phyloP scores from a whole-genome alignment of 2,888 invertebrate genomes.

The Frankliniella fusca region DNA sequence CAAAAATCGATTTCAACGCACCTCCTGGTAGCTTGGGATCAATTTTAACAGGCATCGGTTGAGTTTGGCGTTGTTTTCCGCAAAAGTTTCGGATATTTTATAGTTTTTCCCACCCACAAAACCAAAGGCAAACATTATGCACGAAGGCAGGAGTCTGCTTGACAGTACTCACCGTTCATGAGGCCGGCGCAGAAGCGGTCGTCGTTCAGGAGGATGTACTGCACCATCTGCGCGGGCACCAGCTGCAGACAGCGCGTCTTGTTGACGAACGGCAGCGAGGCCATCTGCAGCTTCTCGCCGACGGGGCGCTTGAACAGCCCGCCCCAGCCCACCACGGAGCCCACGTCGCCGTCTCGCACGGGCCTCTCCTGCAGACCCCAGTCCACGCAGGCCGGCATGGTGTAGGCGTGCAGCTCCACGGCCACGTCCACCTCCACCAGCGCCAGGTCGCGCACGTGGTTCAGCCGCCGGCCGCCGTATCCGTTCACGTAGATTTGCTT shows the following conservation, averaged over 20 bases:
- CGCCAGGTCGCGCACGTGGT: background rate
- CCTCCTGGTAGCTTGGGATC: too few relatives aligned
- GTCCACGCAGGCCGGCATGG: background rate
- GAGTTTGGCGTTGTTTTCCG: too few relatives aligned
- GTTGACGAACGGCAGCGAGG: background rate
- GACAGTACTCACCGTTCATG: background rate
- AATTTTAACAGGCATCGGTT: too few relatives aligned
- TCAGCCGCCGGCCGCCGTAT: background rate
- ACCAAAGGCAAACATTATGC: too few relatives aligned
- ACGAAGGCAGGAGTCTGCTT: too few relatives aligned
- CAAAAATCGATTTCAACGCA: too few relatives aligned
- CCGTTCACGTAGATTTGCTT: background rate
- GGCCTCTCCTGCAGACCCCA: background rate
- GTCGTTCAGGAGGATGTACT: background rate
- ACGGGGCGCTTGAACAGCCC: background rate
- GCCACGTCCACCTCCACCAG: background rate
- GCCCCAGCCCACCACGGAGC: background rate
- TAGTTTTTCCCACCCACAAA: too few relatives aligned
- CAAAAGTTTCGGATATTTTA: too few relatives aligned
- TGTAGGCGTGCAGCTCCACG: background rate
- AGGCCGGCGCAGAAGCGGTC: constrained; percentile 8
- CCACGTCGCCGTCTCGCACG: background rate
- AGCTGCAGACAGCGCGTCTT: background rate
- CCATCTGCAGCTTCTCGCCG: background rate
- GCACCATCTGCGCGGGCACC: background rate